Percentiles rank a stretch among this genome's conserved stretches.
Evolutionary conservation across 2,797 vertebrate genomes (phyloP).

Genomic region (Hoplostethus mediterraneus): DNA sequence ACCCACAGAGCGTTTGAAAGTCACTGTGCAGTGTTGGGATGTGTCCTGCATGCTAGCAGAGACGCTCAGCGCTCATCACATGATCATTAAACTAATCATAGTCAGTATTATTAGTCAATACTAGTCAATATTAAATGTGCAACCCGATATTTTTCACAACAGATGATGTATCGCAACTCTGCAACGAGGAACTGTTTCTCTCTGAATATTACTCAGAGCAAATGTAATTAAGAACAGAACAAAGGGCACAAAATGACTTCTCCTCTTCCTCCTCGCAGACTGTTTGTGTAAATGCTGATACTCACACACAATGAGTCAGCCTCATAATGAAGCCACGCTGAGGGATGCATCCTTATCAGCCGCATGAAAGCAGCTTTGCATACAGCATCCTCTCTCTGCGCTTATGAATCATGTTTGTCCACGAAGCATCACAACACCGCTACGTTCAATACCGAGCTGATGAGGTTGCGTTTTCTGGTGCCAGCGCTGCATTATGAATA

Average conservation of each 20-base stretch:
- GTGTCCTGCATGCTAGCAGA: background rate
- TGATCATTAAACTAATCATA: constrained; percentile 14
- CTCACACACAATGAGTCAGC: constrained; percentile 41
- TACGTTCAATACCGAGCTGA: constrained; percentile 8
- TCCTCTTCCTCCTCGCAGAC: constrained; percentile 17
- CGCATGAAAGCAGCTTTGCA: constrained; percentile 47
- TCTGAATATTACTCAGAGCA: constrained; percentile 27
- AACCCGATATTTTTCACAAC: background rate
- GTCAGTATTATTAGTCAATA: background rate
- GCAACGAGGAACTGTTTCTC: background rate
- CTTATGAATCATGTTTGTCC: constrained; percentile 39
- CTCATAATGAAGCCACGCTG: constrained; percentile 40
- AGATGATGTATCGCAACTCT: constrained; percentile 4
- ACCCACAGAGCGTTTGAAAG: constrained; percentile 33
- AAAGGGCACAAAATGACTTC: constrained; percentile 4
- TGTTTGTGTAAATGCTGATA: constrained; percentile 42
- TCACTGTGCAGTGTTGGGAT: constrained; percentile 33
- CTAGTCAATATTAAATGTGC: too few species aligned
- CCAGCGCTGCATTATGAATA: constrained; percentile 23
- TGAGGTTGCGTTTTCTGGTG: constrained; percentile 4
- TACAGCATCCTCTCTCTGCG: background rate
- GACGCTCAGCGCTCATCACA: constrained; percentile 2
- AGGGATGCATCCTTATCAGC: constrained; percentile 44
- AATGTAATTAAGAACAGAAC: constrained; percentile 16
- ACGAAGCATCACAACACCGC: constrained; percentile 10